Conservation (phyloP, 2,113 vertebrate species). For the Laticauda laticaudata region DNA sequence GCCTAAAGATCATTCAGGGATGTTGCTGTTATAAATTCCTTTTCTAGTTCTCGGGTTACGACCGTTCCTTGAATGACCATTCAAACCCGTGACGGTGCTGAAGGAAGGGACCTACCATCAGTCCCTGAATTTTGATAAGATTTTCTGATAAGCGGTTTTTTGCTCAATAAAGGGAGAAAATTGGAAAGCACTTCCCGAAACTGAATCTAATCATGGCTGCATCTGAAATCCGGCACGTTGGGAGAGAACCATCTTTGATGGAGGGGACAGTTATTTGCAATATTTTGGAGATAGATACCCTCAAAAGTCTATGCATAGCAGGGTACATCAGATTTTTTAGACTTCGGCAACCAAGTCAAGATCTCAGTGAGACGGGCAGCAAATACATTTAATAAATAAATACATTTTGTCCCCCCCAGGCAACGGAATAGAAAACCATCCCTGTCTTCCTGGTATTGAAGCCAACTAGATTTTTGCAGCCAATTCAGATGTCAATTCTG, state of each 20-base stretch:
- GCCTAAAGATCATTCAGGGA: neutral
- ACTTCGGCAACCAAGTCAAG: neutral
- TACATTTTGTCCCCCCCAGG: neutral
- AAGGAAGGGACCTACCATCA: too few relatives aligned
- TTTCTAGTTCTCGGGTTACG: neutral
- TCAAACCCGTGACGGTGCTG: too few relatives aligned
- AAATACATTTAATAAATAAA: neutral
- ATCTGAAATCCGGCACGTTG: neutral
- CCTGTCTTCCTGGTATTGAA: neutral
- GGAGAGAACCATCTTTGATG: neutral
- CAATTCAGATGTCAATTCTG: neutral
- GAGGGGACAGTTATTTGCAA: neutral
- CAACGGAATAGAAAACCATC: neutral
- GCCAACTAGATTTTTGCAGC: neutral
- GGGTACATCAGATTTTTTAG: neutral
- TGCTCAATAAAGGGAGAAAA: too few relatives aligned
- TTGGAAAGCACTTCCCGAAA: too few relatives aligned
- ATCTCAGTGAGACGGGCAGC: neutral
- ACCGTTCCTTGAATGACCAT: too few relatives aligned
- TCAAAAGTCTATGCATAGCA: neutral
- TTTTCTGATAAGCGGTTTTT: too few relatives aligned
- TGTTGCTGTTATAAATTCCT: neutral
- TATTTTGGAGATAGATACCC: neutral
- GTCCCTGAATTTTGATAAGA: too few relatives aligned
- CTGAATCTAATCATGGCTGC: neutral